These are phyloP conservation scores for Loripinus fragilis DNA, from an alignment of 2,888 invertebrate species.

Conservation along the genomic window DNA sequence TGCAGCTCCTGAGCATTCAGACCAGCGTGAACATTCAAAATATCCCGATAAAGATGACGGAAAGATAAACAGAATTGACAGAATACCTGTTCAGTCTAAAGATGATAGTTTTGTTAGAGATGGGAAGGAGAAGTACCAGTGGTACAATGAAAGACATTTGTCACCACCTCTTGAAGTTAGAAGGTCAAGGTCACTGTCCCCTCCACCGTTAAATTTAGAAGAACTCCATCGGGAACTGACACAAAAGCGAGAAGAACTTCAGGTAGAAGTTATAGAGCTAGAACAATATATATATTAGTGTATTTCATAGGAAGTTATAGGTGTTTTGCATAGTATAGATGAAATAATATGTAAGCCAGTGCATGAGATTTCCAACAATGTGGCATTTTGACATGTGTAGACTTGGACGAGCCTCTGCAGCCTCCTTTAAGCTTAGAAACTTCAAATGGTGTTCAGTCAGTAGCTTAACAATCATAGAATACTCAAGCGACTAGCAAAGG, in stretches of 20 bases:
- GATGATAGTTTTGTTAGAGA: background rate
- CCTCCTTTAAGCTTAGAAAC: no score
- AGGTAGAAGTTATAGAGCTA: slow-evolving; percentile 27
- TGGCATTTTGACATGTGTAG: no score
- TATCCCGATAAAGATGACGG: background rate
- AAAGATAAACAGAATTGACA: background rate
- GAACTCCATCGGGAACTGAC: slow-evolving; percentile 12
- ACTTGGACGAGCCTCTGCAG: no score
- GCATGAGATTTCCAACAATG: no score
- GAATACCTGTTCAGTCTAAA: background rate
- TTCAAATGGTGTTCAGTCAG: no score
- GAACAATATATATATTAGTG: background rate
- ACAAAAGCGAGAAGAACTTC: slow-evolving; percentile 18
- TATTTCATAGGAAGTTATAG: no score
- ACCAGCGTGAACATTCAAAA: background rate
- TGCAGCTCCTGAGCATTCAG: background rate
- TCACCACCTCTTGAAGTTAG: slow-evolving; percentile 44
- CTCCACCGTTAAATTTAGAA: slow-evolving; percentile 5
- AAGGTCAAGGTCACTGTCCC: slow-evolving; percentile 57
- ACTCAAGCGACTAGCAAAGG: no score
- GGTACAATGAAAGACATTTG: slow-evolving; percentile 37
- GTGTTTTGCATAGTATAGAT: no score
- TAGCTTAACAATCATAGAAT: no score
- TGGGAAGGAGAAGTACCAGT: slow-evolving; percentile 36
- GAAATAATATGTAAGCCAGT: no score